These are phyloP conservation scores for Pseudococcus viburni DNA, from an alignment of 2,888 invertebrate species.

Conservation along the genomic window DNA sequence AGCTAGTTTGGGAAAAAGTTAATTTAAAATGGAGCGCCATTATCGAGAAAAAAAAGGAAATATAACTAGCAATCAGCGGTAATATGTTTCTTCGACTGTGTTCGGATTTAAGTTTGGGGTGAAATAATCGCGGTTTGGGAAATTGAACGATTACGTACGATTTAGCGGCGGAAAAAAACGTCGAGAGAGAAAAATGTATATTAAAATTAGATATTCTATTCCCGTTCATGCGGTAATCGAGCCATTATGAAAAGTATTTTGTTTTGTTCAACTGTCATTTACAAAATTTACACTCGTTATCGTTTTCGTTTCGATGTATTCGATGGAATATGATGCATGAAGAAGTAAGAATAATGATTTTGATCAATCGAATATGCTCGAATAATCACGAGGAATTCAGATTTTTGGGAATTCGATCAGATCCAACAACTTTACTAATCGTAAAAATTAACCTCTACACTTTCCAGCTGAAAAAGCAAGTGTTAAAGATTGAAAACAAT, in stretches of 20 bases:
- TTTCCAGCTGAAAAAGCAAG: no score
- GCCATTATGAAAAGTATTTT: constrained; percentile 64
- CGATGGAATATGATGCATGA: no score
- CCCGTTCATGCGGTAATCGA: constrained; percentile 65
- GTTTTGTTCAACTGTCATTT: constrained; percentile 62
- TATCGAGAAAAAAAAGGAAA: constrained; percentile 58
- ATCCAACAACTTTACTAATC: no score
- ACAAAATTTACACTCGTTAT: constrained; percentile 51
- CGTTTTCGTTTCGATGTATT: background rate
- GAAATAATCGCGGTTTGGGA: constrained; percentile 64
- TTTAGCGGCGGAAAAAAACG: constrained; percentile 55
- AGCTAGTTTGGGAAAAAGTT: constrained; percentile 58
- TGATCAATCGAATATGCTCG: no score
- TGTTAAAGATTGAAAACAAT: no score
- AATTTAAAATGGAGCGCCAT: constrained; percentile 60
- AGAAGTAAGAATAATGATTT: no score
- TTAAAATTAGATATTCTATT: constrained; percentile 68
- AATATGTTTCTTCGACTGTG: constrained; percentile 64
- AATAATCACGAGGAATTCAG: no score
- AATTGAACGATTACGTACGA: constrained; percentile 65
- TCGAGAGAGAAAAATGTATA: constrained; percentile 65
- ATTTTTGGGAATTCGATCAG: no score
- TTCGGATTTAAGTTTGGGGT: constrained; percentile 57
- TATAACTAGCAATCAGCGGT: constrained; percentile 65
- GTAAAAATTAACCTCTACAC: no score